Evolutionary conservation across 2,113 vertebrate genomes (phyloP).

Genomic region (Salvelinus namaycush): DNA sequence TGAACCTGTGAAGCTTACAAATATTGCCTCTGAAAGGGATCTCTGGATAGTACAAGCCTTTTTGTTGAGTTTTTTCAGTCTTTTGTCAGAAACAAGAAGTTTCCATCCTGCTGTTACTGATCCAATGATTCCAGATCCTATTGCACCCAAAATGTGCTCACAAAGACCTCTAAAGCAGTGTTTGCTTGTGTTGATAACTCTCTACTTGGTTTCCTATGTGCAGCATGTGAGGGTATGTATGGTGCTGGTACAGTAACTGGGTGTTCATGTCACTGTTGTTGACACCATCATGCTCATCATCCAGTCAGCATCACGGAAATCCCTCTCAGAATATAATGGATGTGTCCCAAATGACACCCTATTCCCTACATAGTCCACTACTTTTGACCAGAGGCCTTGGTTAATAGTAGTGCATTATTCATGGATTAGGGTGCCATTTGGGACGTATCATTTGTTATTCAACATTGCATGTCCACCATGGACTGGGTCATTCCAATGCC

Average conservation of each 20-base stretch:
- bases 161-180: background rate
- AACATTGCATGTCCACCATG: conserved; percentile 42
- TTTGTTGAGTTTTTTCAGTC: background rate
- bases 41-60: background rate
- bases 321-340: no score
- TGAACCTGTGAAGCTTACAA: no score
- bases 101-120: background rate
- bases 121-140: background rate
- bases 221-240: conserved; percentile 80
- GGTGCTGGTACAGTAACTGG: conserved; percentile 26
- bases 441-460: background rate
- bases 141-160: background rate
- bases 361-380: no score
- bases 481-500: conserved; percentile 12
- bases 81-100: background rate
- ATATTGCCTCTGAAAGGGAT: background rate
- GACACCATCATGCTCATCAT: conserved; percentile 16
- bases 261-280: conserved; percentile 33
- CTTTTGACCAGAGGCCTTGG: no score
- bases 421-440: background rate
- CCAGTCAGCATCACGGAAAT: no score
- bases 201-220: conserved; percentile 67
- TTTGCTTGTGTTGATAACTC: conserved; percentile 29
- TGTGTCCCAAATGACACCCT: no score
- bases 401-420: background rate